Evolutionary conservation across 2,113 vertebrate genomes (phyloP), one percentile per base, ranked within the genome.

Genomic region (Barnardius zonarius): DNA sequence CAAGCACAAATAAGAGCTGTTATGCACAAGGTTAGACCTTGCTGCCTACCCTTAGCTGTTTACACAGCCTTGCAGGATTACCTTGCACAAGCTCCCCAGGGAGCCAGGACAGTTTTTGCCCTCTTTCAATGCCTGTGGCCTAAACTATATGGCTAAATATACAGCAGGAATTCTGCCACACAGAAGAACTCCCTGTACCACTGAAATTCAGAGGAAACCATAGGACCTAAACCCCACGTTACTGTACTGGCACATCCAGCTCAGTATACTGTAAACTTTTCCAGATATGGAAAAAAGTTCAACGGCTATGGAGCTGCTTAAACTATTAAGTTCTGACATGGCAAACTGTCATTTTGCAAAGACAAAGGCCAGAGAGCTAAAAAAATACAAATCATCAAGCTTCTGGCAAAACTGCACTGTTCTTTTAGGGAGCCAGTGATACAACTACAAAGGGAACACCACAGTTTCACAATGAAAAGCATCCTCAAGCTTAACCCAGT

Each of bases 271-370:
- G 28, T 28, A 37, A 86, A 62, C 85, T 94, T 77, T 77, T 67
- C 94, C 93, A 90, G 85, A 88, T 83, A 80, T n/a, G 59, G 93
- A 83, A 91, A 87, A 77, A 70, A 67, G 23, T 49, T 90, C 41
- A 62, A 73, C 68, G 39, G 64, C 41, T 66, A 77, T 0, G 0
- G 4, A n/a, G 68, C 91, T 90, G 92, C 82, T 86, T 35, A 70
- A 94, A 74, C 68, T 90, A 78, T 92, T 81, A 83, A 59, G 92
- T 41, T 95, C 55, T 3, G 10, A 83, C 35, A 76, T 0, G 1
- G 59, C 46, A 80, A 77, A 55, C 18, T 37, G 59, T 51, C 17
- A 5, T 74, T 90, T 59, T 46, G 61, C 30, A 86, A 88, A 86
- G 54, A 77, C 49, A 86, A 80, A 83, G 72, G 46, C 79, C 80